Base-by-base conservation (phyloP, 2,113 vertebrate species). In the Seriola rivoliana region DNA sequence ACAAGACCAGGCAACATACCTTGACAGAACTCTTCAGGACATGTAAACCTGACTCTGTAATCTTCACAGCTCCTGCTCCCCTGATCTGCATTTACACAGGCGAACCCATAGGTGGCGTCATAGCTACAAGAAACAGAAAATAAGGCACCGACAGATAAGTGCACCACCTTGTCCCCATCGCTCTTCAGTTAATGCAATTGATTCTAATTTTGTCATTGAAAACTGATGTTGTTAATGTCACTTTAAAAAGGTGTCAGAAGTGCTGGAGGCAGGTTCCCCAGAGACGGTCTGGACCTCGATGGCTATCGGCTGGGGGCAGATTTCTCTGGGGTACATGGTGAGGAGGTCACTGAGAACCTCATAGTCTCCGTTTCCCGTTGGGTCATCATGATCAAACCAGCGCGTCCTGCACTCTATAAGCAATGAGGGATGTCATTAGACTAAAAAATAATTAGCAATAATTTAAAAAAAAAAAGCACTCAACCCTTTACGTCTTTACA, bases 381-480 rank as follows among this genome's bases (percentile, higher is more conserved):
- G 89, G 46, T 93, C 59, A 59, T 95, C 93, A 0, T 71, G 32
- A 64, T 93, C 85, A 19, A 95, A 91, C 94, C 94, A 95, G 25
- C 42, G 66, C 0, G 90, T 95, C 69, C 84, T 87, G 38, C 92
- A 93, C 14, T 72, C 93, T 94, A 21, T 17, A 4, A 34, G 59
- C 11, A 75, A 21, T 44, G 2, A 52, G n/a, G 42, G 23, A 1
- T 42, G 5, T 44, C 8, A 5, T 13, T 57, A 5, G 1, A 25
- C 54, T 25, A 23, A 55, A 23, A 21, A 9, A 23, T 21, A 8
- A 52, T 52, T 19, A 52, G 5, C 3, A 16, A 19, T 17, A 50
- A 17, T 23, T 23, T 1, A 23, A 23, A 23, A 23, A 23, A 48
- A 16, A 62, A 34, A 29, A 40, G 16, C 3, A 36, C 9, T 25